Evolutionary conservation across 2,113 vertebrate species (phyloP), one percentile per base, ranked within the genome.

Genomic region (Ochotona curzoniae): DNA sequence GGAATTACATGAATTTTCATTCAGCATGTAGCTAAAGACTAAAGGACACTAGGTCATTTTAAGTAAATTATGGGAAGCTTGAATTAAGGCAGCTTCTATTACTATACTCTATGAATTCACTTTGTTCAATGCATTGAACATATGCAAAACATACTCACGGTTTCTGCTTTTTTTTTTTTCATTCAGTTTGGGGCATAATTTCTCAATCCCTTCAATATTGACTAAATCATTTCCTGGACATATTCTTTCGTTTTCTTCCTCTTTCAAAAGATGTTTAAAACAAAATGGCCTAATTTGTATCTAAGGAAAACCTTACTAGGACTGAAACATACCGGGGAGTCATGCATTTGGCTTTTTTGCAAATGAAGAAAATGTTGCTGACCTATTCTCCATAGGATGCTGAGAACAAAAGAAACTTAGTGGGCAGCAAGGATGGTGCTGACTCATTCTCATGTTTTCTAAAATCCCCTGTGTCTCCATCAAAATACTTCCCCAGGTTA

Each of bases 241-340:
- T 90, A 32, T 63, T 51, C 35, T 76, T 44, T 4, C 38, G 69
- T 47, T 93, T 87, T 8, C 2, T 94, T 90, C 47, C 10, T 75
- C 93, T 82, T 94, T 95, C 67, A 87, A 90, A 75, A 89, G 57
- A 64, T 82, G 23, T 94, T 89, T 96, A 89, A 87, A 83, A 93
- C 93, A 93, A 92, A 32, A 60, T 93, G 78, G 11, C 35, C 70
- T 87, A 54, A 87, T 93, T 94, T 83, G 30, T 70, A 89, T 89
- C 89, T 87, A 2, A 89, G 23, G 49, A 94, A 92, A 93, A 67
- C 81, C 64, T 94, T 91, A 79, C 47, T 82, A 84, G 89, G 57
- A 92, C 7, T 47, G n/a, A 89, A 78, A 49, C 47, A 51, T 54
- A 30, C 20, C 75, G 21, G 11, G 61, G 17, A 90, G 38, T 70